These are phyloP conservation scores for Crotalus viridis DNA, from an alignment of 2,113 vertebrate genomes.

Conservation along the genomic window DNA sequence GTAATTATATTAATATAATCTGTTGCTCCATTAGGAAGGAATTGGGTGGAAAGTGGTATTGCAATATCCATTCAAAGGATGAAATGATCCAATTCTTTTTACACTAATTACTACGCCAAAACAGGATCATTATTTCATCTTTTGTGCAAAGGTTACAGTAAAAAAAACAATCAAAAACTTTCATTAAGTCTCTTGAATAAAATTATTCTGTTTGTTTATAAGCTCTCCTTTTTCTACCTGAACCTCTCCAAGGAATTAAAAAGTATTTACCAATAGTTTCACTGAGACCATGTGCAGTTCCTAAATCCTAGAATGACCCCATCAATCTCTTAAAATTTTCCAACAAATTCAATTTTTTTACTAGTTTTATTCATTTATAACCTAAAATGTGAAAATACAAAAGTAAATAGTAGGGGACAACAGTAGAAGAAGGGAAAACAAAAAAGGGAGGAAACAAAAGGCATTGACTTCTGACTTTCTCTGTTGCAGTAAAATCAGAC, in stretches of 20 bases:
- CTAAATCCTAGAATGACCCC: not conserved
- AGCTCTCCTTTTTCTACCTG: not conserved
- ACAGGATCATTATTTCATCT: slow-evolving; percentile 6
- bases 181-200: slow-evolving; percentile 13
- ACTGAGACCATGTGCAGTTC: not conserved
- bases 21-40: slow-evolving; percentile 35
- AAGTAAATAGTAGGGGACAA: no score
- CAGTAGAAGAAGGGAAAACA: no score
- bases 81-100: slow-evolving; percentile 19
- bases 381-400: no score
- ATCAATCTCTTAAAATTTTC: not conserved
- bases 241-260: slow-evolving; percentile 25
- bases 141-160: slow-evolving; percentile 30
- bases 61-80: slow-evolving; percentile 25
- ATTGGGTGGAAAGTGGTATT: slow-evolving; percentile 6
- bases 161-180: slow-evolving; percentile 34
- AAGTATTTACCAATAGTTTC: not conserved
- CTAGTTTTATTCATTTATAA: no score
- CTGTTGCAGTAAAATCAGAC: no score
- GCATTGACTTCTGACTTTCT: no score
- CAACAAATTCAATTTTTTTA: not conserved
- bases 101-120: slow-evolving; percentile 6
- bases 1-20: slow-evolving; percentile 12
- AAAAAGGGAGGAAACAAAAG: no score
- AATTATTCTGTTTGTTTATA: slow-evolving; percentile 11